phyloP scores from a whole-genome alignment of 1,140 invertebrate species.

The Protaetia brevitarsis region DNA sequence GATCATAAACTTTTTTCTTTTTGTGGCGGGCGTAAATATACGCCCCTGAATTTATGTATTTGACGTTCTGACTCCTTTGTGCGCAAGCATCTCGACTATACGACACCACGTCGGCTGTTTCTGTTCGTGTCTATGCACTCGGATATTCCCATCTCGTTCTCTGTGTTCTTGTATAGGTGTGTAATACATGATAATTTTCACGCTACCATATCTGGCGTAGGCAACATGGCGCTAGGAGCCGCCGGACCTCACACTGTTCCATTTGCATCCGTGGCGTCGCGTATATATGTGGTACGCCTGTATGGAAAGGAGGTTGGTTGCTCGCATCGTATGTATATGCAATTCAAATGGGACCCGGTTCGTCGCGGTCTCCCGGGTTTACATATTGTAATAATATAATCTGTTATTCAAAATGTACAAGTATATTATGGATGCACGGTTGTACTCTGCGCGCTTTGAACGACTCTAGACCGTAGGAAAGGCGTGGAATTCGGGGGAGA shows the following conservation, averaged over 20 bases:
- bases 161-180: background rate
- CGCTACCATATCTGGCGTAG: conserved; percentile 12
- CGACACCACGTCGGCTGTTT: background rate
- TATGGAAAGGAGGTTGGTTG: background rate
- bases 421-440: too few relatives aligned
- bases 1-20: background rate
- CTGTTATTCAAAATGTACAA: conserved; percentile 13
- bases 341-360: conserved; percentile 5
- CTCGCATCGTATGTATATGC: background rate
- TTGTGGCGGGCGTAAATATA: background rate
- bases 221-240: conserved; percentile 19
- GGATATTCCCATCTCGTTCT: too few relatives aligned
- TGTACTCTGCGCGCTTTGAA: too few relatives aligned
- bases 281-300: too few relatives aligned
- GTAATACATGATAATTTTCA: conserved; percentile 21
- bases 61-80: background rate
- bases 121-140: background rate
- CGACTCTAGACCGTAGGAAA: too few relatives aligned
- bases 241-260: conserved; percentile 18
- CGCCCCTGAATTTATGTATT: conserved; percentile 12
- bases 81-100: background rate
- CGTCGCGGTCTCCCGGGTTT: background rate
- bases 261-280: conserved; percentile 17
- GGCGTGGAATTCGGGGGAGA: too few relatives aligned
- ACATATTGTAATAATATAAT: conserved; percentile 8